These are phyloP conservation scores for Mirza zaza DNA, from an alignment of 2,113 vertebrate genomes.

Conservation along the genomic window DNA sequence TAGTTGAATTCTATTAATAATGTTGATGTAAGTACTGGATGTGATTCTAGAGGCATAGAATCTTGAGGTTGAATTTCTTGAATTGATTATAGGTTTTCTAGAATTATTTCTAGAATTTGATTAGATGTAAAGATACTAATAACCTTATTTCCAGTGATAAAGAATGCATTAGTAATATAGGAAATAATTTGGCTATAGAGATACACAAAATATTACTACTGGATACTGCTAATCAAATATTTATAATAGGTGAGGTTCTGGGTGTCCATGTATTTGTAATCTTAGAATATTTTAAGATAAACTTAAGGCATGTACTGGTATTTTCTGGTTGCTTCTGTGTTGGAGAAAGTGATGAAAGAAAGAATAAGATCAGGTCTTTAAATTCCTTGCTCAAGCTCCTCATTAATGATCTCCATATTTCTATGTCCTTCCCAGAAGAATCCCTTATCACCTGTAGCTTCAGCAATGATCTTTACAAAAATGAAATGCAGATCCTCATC, in stretches of 20 bases:
- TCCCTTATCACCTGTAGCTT: not conserved
- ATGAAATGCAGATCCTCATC: not conserved
- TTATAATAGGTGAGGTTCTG: not conserved
- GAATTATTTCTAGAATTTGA: not conserved
- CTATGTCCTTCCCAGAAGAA: not conserved
- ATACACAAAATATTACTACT: not conserved
- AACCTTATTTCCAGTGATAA: not conserved
- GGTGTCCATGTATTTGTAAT: not conserved
- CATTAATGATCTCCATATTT: not conserved
- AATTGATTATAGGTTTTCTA: not conserved
- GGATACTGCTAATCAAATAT: not conserved
- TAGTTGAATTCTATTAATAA: not conserved
- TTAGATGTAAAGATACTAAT: not conserved
- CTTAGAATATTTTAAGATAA: not conserved
- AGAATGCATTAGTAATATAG: not conserved
- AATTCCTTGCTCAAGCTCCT: not conserved
- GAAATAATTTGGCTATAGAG: not conserved
- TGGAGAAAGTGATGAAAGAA: not conserved
- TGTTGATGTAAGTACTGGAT: not conserved
- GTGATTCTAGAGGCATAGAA: not conserved
- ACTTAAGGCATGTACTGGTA: not conserved
- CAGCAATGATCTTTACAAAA: not conserved
- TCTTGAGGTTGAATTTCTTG: not conserved
- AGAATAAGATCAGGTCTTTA: not conserved
- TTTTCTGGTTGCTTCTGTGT: not conserved